Percentiles rank a stretch among this genome's conserved stretches.
Conservation (phyloP, 2,113 vertebrate species). For the Nibea albiflora region DNA sequence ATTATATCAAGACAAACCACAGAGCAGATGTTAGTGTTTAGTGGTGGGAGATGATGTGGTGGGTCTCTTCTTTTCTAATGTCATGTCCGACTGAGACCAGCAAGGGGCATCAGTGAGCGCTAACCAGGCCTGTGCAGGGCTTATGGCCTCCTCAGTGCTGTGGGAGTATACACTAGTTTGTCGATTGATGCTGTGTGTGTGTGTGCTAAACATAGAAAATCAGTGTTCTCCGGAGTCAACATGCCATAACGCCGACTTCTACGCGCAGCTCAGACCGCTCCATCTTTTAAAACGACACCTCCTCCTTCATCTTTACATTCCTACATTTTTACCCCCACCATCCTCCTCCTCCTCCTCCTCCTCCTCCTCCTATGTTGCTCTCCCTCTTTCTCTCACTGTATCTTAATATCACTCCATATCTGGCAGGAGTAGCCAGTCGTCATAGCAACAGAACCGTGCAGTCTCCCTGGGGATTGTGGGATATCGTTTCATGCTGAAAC, state of each 20-base stretch:
- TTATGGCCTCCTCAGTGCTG: conserved; percentile 29
- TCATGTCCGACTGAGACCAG: conserved; percentile 48
- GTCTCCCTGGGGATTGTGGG: conserved; percentile 85
- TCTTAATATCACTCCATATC: conserved; percentile 82
- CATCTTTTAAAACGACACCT: conserved; percentile 15
- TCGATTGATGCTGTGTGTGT: conserved; percentile 40
- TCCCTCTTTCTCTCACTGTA: conserved; percentile 76
- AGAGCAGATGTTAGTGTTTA: conserved; percentile 38
- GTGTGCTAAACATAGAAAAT: conserved; percentile 59
- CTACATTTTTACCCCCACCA: conserved; percentile 31
- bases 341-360: not conserved
- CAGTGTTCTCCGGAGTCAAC: conserved; percentile 23
- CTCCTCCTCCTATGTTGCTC: conserved; percentile 54
- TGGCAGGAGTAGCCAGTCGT: conserved; percentile 86
- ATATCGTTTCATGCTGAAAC: conserved; percentile 83
- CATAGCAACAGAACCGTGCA: conserved; percentile 87
- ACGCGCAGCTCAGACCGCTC: not conserved
- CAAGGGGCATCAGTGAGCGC: conserved; percentile 60
- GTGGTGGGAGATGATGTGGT: conserved; percentile 19
- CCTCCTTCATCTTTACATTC: conserved; percentile 2
- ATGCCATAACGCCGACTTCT: conserved; percentile 23
- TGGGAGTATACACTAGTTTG: conserved; percentile 32
- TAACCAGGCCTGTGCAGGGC: conserved; percentile 1
- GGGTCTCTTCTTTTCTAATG: conserved; percentile 32
- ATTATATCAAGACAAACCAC: conserved; percentile 15